Percentiles rank a stretch among this genome's conserved stretches.
Conservation (phyloP, 2,888 invertebrate genomes). For the Volucella zonaria region DNA sequence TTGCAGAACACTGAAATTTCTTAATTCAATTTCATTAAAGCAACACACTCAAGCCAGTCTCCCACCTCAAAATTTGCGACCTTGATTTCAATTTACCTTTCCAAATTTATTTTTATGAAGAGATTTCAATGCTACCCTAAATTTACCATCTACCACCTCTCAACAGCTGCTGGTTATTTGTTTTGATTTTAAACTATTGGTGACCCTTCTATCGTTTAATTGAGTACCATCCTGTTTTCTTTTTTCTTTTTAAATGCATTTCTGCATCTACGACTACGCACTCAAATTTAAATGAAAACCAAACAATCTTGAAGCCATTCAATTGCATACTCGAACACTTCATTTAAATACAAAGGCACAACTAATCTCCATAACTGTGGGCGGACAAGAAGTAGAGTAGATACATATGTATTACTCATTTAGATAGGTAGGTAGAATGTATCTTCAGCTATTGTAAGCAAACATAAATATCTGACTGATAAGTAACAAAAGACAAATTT, state of each 20-base stretch:
- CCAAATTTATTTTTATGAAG: not conserved
- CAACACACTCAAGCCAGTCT: not conserved
- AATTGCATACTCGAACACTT: conserved; percentile 41
- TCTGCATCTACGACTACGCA: conserved; percentile 24
- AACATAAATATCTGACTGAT: conserved; percentile 28
- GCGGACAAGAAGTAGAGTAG: conserved; percentile 45
- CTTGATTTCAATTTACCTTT: conserved; percentile 12
- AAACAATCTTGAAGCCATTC: conserved; percentile 52
- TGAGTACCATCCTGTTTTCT: not conserved
- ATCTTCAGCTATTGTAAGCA: conserved; percentile 18
- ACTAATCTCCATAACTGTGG: conserved; percentile 64
- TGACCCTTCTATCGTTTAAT: conserved; percentile 11
- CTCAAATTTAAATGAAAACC: conserved; percentile 42
- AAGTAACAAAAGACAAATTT: conserved; percentile 11
- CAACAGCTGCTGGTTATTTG: conserved; percentile 8
- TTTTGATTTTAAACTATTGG: conserved; percentile 28
- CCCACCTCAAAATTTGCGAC: conserved; percentile 2
- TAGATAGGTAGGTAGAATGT: not conserved
- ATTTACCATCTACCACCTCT: conserved; percentile 26
- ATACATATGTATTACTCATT: conserved; percentile 10
- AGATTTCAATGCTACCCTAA: not conserved
- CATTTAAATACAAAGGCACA: conserved; percentile 41
- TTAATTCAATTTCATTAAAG: too few species aligned
- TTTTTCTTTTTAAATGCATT: conserved; percentile 11
- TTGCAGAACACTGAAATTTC: too few species aligned